A percentile compares a stretch with the other conserved stretches of the same genome.
phyloP scores from a whole-genome alignment of 2,888 invertebrate genomes.

The Blera fallax region DNA sequence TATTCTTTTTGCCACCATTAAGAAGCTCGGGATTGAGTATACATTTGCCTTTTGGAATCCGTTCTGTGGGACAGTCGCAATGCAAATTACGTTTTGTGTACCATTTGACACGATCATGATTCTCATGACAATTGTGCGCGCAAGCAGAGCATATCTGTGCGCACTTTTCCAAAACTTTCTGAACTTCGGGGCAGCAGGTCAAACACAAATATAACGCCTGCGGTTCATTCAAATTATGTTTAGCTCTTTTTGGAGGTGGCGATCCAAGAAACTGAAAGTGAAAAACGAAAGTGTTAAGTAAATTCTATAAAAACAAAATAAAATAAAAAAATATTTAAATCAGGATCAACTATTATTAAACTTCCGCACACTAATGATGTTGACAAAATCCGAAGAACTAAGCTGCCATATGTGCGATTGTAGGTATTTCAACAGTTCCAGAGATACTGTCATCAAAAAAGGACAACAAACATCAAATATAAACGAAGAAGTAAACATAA shows the following conservation, averaged over 20 bases:
- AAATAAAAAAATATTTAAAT: background rate
- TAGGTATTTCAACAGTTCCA: no score
- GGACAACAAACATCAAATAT: no score
- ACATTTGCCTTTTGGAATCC: conserved; percentile 82
- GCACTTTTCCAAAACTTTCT: conserved; percentile 83
- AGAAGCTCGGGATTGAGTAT: conserved; percentile 74
- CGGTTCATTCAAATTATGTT: conserved; percentile 80
- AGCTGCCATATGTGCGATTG: no score
- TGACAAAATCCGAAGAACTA: background rate
- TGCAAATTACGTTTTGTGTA: conserved; percentile 98
- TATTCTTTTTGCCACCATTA: conserved; percentile 82
- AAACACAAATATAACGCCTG: conserved; percentile 97
- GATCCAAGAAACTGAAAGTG: no score
- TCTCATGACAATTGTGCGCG: conserved; percentile 96
- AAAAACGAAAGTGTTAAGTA: background rate
- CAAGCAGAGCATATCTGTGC: conserved; percentile 97
- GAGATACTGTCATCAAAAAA: no score
- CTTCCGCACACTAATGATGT: no score
- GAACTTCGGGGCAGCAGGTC: conserved; percentile 90
- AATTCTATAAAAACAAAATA: background rate
- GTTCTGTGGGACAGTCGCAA: conserved; percentile 90
- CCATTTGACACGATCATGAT: conserved; percentile 96
- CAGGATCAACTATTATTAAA: background rate
- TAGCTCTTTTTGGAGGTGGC: background rate
- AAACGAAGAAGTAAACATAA: no score